Evolutionary conservation across 2,113 vertebrate species (phyloP).

Genomic region (Callithrix jacchus): DNA sequence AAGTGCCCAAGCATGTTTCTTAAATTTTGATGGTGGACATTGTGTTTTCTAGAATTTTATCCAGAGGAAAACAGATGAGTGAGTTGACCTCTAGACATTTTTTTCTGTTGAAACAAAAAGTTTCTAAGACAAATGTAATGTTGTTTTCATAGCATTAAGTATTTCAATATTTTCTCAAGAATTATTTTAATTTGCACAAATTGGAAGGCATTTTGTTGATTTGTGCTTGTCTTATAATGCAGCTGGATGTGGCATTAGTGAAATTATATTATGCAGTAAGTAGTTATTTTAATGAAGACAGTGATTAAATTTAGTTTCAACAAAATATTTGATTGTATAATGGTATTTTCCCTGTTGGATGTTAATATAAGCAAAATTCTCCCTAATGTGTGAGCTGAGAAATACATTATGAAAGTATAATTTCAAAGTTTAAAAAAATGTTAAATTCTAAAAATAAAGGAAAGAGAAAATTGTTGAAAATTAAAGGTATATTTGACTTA

Average conservation of each 20-base stretch:
- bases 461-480: background rate
- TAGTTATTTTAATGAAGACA: slow-evolving; percentile 73
- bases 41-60: background rate
- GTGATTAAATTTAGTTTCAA: slow-evolving; percentile 66
- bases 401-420: slow-evolving; percentile 32
- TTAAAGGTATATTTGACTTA: background rate
- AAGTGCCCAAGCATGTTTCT: background rate
- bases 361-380: slow-evolving; percentile 67
- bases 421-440: background rate
- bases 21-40: background rate
- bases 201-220: slow-evolving; percentile 47
- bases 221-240: slow-evolving; percentile 41
- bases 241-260: slow-evolving; percentile 27
- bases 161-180: slow-evolving; percentile 15
- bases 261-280: slow-evolving; percentile 57
- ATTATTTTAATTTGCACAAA: slow-evolving; percentile 50
- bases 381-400: slow-evolving; percentile 38
- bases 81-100: background rate
- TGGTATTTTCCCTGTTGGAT: slow-evolving; percentile 68
- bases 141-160: background rate
- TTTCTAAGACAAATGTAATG: background rate
- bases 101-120: background rate
- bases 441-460: background rate
- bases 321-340: slow-evolving; percentile 62
- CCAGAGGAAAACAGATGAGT: background rate